Evolutionary conservation across 2,797 vertebrate species (phyloP).

Genomic region (Gambelia wislizenii): DNA sequence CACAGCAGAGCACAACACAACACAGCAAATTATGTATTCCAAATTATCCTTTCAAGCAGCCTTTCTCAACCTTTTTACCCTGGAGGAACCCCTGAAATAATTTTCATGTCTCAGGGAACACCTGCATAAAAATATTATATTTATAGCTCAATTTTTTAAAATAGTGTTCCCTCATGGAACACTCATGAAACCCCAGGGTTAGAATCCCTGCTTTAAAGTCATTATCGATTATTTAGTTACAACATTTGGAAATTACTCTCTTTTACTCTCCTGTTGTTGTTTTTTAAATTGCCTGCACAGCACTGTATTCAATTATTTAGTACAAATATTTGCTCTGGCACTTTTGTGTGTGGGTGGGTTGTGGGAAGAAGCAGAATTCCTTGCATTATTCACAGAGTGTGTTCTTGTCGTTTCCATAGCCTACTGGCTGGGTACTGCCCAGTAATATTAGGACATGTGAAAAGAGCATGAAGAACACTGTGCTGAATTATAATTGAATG

Average conservation of each 20-base stretch:
- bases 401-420: not conserved
- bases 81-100: no score
- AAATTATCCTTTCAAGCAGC: not conserved
- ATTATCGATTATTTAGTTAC: not conserved
- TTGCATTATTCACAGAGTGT: conserved; percentile 23
- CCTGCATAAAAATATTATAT: no score
- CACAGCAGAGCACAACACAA: not conserved
- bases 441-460: conserved; percentile 27
- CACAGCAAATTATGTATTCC: not conserved
- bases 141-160: no score
- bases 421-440: conserved; percentile 50
- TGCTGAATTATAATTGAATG: not conserved
- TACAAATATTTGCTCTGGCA: conserved; percentile 24
- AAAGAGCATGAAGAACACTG: not conserved
- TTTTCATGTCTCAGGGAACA: no score
- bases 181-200: no score
- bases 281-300: not conserved
- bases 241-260: conserved; percentile 1
- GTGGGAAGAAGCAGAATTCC: not conserved
- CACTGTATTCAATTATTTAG: conserved; percentile 42
- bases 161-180: no score
- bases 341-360: not conserved
- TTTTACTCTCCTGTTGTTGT: not conserved
- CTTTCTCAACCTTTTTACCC: no score
- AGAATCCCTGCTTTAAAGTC: not conserved